Conservation (phyloP, 2,113 vertebrate species). For the Craseonycteris thonglongyai region DNA sequence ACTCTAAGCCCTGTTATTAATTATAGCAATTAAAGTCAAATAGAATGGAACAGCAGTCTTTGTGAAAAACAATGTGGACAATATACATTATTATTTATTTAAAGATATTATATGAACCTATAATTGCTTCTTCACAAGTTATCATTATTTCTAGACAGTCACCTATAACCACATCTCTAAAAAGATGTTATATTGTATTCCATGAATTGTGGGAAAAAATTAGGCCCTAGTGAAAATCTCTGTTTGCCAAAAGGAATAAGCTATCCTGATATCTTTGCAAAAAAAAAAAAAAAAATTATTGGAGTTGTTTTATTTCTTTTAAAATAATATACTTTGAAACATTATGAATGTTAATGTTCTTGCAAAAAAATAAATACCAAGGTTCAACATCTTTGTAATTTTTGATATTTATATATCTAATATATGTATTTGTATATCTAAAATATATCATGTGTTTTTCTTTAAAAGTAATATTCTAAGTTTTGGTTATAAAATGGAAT, state of each 20-base stretch:
- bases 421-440: background rate
- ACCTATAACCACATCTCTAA: conserved; percentile 27
- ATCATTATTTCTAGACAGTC: conserved; percentile 53
- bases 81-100: conserved; percentile 73
- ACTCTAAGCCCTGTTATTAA: conserved; percentile 71
- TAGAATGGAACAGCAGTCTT: conserved; percentile 61
- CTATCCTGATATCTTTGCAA: background rate
- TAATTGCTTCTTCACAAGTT: conserved; percentile 50
- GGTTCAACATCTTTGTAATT: background rate
- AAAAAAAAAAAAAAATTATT: too few species aligned
- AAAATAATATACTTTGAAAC: background rate
- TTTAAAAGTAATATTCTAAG: background rate
- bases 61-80: conserved; percentile 59
- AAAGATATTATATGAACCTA: conserved; percentile 42
- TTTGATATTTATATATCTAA: background rate
- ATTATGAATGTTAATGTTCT: background rate
- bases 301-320: background rate
- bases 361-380: background rate
- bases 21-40: conserved; percentile 81
- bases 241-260: background rate
- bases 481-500: background rate
- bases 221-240: background rate
- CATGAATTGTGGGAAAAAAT: background rate
- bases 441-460: background rate
- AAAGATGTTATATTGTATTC: background rate